phyloP scores from a whole-genome alignment of 2,113 vertebrate genomes.

The Rhipidura dahli region DNA sequence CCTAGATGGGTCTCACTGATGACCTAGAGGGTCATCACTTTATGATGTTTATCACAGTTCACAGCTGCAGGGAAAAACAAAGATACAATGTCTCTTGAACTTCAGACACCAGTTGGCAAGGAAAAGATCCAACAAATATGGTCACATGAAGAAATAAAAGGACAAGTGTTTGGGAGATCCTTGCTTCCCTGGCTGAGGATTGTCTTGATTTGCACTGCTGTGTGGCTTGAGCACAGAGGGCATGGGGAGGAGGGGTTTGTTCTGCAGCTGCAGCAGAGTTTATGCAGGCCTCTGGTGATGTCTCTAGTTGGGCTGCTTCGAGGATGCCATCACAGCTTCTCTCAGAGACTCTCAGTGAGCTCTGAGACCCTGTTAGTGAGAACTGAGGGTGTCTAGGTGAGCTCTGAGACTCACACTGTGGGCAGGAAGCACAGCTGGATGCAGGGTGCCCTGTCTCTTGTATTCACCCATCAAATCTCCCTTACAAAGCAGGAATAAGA shows the following conservation, averaged over 20 bases:
- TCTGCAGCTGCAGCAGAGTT: background rate
- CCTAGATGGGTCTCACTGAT: background rate
- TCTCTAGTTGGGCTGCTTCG: background rate
- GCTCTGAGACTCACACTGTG: accelerated
- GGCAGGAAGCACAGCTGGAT: background rate
- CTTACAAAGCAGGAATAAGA: background rate
- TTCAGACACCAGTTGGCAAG: background rate
- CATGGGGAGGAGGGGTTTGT: accelerated
- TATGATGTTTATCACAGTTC: background rate
- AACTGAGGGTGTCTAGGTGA: background rate
- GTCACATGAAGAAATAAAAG: background rate
- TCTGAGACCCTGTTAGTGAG: accelerated
- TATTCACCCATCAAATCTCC: background rate
- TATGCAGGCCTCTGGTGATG: background rate
- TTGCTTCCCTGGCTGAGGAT: background rate
- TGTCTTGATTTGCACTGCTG: background rate
- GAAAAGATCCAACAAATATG: background rate
- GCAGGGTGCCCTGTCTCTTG: accelerated
- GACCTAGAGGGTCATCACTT: background rate
- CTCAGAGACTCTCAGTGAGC: background rate
- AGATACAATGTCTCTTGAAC: background rate
- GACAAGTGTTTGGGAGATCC: background rate
- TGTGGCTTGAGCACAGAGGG: background rate
- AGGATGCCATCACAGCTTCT: background rate
- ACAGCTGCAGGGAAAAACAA: background rate